phyloP scores from a whole-genome alignment of 2,113 vertebrate genomes.

The Dromas ardeola region DNA sequence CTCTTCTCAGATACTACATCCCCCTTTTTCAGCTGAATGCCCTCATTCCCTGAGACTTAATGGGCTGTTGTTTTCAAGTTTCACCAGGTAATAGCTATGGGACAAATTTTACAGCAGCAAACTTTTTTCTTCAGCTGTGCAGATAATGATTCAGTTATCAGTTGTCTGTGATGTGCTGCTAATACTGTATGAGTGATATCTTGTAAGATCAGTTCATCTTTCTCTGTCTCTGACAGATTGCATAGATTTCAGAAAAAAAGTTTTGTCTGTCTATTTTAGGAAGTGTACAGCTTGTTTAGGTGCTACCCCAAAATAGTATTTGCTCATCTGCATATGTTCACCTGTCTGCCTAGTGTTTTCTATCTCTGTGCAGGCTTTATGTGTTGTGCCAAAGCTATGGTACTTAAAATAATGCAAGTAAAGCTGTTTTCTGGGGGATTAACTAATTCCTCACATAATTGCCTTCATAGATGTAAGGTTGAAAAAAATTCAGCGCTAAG shows the following conservation, averaged over 20 bases:
- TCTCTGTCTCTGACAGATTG: background rate
- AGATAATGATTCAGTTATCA: background rate
- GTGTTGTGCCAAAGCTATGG: background rate
- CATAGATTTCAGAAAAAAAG: background rate
- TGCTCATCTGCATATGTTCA: slow-evolving; percentile 5
- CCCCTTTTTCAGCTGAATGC: background rate
- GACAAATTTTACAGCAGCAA: background rate
- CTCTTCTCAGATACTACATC: background rate
- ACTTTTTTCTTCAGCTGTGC: background rate
- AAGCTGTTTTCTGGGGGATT: slow-evolving; percentile 23
- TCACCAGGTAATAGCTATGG: background rate
- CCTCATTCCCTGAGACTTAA: background rate
- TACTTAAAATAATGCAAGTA: slow-evolving; percentile 3
- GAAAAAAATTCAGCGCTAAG: background rate
- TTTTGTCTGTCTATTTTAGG: slow-evolving; percentile 16
- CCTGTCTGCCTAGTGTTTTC: background rate
- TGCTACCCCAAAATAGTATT: background rate
- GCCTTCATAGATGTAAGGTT: background rate
- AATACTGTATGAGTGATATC: background rate
- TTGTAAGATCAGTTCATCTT: background rate
- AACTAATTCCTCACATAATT: slow-evolving; percentile 13
- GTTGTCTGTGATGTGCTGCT: background rate
- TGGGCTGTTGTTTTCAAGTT: background rate
- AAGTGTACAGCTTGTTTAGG: background rate
- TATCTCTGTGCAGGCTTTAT: background rate